Conservation (phyloP, 2,797 vertebrate species). For the Gobionotothen gibberifrons region DNA sequence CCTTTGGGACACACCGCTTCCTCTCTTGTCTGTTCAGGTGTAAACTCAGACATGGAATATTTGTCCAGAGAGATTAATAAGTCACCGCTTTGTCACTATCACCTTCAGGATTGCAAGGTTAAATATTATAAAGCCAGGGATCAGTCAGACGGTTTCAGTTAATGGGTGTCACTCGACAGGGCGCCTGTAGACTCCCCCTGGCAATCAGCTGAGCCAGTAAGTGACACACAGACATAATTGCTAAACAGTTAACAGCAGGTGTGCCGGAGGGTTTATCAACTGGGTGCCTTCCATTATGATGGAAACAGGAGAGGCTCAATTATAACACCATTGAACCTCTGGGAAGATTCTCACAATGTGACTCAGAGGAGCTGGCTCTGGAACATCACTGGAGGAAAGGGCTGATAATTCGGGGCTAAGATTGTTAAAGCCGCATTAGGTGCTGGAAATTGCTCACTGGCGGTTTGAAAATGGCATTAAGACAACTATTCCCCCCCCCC, state of each 20-base stretch:
- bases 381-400: slow-evolving; percentile 23
- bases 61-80: slow-evolving; percentile 16
- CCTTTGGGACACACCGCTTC: slow-evolving; percentile 19
- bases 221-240: slow-evolving; percentile 39
- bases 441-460: slow-evolving; percentile 24
- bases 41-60: slow-evolving; percentile 7
- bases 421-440: slow-evolving; percentile 37
- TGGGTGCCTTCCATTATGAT: slow-evolving; percentile 31
- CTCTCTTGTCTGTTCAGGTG: slow-evolving; percentile 23
- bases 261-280: slow-evolving; percentile 46
- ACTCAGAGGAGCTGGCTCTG: slow-evolving; percentile 37
- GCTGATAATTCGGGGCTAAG: slow-evolving; percentile 16
- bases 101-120: slow-evolving; percentile 9
- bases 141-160: slow-evolving; percentile 24
- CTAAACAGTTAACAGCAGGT: slow-evolving; percentile 55
- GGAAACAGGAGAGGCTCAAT: slow-evolving; percentile 29
- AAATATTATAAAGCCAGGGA: slow-evolving; percentile 2
- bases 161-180: slow-evolving; percentile 21
- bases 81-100: slow-evolving; percentile 19
- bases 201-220: slow-evolving; percentile 47
- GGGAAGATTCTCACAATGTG: slow-evolving; percentile 41
- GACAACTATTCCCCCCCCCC: background rate
- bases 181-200: slow-evolving; percentile 16
- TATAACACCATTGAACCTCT: slow-evolving; percentile 44
- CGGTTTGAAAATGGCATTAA: slow-evolving; percentile 26